Percentiles rank a stretch among this genome's conserved stretches.
Conservation (phyloP, 64 coral and sea anemone species). For the Porites australiensis region DNA sequence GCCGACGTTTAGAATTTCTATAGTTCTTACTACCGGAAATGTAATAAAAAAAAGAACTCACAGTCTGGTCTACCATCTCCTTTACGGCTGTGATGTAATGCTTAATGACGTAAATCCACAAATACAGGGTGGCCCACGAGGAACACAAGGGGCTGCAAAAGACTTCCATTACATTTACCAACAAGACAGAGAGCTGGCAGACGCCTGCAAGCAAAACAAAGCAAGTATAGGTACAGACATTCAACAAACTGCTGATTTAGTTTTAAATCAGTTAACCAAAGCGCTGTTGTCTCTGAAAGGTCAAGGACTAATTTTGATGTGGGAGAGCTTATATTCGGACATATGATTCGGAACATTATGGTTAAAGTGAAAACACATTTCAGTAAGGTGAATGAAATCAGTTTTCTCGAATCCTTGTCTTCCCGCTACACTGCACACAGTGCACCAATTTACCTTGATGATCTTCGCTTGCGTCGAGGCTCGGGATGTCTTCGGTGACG, state of each 20-base stretch:
- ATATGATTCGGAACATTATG: no score
- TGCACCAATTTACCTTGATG: background rate
- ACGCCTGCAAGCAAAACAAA: conserved; percentile 3
- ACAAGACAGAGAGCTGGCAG: background rate
- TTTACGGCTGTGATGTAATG: conserved; percentile 58
- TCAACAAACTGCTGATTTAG: background rate
- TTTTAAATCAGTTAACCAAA: background rate
- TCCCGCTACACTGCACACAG: background rate
- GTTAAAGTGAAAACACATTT: no score
- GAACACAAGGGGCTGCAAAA: background rate
- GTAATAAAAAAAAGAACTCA: background rate
- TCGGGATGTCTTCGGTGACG: background rate
- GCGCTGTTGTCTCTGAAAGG: no score
- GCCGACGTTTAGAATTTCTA: background rate
- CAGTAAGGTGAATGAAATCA: no score
- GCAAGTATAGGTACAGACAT: background rate
- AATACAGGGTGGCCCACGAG: conserved; percentile 27
- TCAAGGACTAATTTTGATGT: no score
- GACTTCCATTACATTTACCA: background rate
- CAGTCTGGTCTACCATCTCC: background rate
- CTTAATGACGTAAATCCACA: conserved; percentile 49
- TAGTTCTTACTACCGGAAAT: background rate
- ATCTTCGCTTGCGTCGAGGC: background rate
- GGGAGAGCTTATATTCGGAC: no score
- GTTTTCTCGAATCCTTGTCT: no score